Evolutionary conservation across 2,113 vertebrate genomes (phyloP).

Genomic region (Aspiorhynchus laticeps): DNA sequence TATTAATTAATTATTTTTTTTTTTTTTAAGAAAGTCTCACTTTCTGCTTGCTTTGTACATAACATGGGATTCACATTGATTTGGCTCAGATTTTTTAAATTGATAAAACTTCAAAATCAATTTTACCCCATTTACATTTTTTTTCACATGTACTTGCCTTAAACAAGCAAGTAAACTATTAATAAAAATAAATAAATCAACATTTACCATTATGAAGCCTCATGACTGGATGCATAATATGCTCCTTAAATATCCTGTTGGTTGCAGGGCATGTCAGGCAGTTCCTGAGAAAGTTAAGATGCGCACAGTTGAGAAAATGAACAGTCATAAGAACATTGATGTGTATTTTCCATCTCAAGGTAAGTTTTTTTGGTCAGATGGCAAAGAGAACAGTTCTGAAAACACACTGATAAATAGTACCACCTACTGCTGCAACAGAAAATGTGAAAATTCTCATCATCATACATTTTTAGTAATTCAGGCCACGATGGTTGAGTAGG

Average conservation of each 20-base stretch:
- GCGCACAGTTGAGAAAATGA: not conserved
- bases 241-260: slow-evolving; percentile 10
- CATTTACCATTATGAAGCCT: not conserved
- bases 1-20: too few relatives aligned
- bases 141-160: not conserved
- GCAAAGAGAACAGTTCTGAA: slow-evolving; percentile 16
- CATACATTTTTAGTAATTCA: not conserved
- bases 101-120: too few relatives aligned
- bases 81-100: not conserved
- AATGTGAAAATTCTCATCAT: not conserved
- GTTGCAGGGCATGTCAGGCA: slow-evolving; percentile 14
- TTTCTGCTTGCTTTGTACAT: not conserved
- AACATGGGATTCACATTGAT: not conserved
- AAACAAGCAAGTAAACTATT: not conserved
- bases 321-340: slow-evolving; percentile 9
- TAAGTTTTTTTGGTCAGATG: slow-evolving; percentile 14
- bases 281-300: slow-evolving; percentile 15
- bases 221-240: not conserved
- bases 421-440: not conserved
- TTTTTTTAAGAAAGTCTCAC: too few relatives aligned
- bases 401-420: slow-evolving; percentile 9
- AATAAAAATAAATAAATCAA: not conserved
- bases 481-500: slow-evolving; percentile 2
- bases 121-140: not conserved
- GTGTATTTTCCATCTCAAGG: slow-evolving; percentile 34